phyloP scores from a whole-genome alignment of 2,888 invertebrate genomes.

The Tipula vernalis region DNA sequence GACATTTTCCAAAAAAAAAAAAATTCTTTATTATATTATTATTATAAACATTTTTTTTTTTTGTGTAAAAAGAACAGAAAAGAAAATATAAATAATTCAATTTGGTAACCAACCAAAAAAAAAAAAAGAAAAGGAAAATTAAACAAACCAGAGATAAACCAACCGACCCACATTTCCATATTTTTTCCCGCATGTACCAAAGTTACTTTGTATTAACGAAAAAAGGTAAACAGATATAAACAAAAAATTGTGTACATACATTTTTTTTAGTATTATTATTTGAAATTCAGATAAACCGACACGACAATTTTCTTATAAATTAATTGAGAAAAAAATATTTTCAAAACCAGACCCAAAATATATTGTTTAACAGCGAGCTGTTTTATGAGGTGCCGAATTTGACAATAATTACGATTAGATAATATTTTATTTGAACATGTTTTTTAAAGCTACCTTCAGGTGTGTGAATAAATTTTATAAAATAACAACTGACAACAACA shows the following conservation, averaged over 20 bases:
- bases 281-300: not conserved
- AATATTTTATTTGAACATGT: not conserved
- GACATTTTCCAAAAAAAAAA: not conserved
- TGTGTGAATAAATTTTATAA: not conserved
- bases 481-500: no score
- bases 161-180: not conserved
- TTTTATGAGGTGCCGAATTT: not conserved
- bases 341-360: not conserved
- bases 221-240: not conserved
- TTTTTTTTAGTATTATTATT: not conserved
- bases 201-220: not conserved
- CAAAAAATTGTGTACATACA: not conserved
- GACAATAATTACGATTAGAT: not conserved
- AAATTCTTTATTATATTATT: not conserved
- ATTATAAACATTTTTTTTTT: not conserved
- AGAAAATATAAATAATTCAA: slow-evolving; percentile 4
- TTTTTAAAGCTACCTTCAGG: not conserved
- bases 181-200: not conserved
- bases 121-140: not conserved
- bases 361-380: not conserved
- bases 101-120: not conserved
- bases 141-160: not conserved
- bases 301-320: not conserved
- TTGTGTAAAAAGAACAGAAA: not conserved
- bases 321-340: not conserved